Base-by-base conservation (phyloP, 2,113 vertebrate genomes). In the Channa maculata region DNA sequence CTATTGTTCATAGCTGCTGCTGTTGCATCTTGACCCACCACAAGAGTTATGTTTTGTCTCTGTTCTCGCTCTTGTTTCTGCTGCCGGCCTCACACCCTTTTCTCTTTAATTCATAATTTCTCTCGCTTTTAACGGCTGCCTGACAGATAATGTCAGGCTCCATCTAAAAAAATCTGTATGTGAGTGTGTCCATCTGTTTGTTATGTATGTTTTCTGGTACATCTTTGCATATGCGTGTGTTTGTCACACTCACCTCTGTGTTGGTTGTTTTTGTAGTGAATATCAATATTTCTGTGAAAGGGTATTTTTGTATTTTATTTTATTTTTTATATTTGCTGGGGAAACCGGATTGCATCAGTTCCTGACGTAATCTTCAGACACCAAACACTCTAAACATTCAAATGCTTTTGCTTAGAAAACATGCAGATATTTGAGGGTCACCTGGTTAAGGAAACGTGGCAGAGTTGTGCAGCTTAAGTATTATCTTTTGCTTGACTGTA, bases 121-220 rank as follows among this genome's bases (percentile, higher is more conserved):
- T 62, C 51, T 48, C 38, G 45, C 60, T 80, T 70, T 11, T 54
- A 65, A 13, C 45, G 50, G 58, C 48, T 63, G 48, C 15, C 37
- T 39, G 53, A 61, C 57, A 44, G 14, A 83, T 79, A 68, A 83
- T 65, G 83, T 75, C 61, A 71, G 51, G 39, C 48, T 77, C 49
- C 37, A 33, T 62, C 37, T 43, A 41, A 44, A 57, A 59, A 75
- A 71, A 50, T 86, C 65, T 66, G 52, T 39, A 68, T 52, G 33
- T 4, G 2, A 34, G n/a, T n/a, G 65, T 50, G 44, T 67, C 82
- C 80, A 82, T 86, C 82, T 83, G 84, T 79, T 71, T 33, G 36
- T 3, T 71, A n/a, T 59, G 51, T 24, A 24, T 65, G 52, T 71
- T 41, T 80, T 38, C 15, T 12, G 37, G 5, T 39, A 7, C 6